Conservation (phyloP, 2,113 vertebrate species). For the Mastomys coucha region DNA sequence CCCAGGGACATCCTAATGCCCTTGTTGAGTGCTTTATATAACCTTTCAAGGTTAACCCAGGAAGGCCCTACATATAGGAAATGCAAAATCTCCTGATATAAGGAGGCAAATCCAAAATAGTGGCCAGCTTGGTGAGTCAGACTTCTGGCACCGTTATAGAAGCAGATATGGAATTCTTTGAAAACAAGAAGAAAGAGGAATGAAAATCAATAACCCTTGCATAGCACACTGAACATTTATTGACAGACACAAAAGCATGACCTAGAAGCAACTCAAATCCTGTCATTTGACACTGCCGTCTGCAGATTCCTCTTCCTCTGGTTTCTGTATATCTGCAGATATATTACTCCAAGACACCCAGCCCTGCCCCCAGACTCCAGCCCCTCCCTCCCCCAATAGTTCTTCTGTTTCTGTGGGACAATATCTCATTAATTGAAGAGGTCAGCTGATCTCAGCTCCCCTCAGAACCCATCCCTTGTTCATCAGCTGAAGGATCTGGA, state of each 20-base stretch:
- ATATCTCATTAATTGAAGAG: background rate
- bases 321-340: background rate
- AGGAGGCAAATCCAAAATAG: background rate
- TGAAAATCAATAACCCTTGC: slow-evolving; percentile 13
- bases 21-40: background rate
- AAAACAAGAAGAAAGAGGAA: slow-evolving; percentile 11
- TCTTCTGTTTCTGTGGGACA: background rate
- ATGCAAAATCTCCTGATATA: background rate
- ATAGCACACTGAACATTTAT: background rate
- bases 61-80: background rate
- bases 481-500: background rate
- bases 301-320: background rate
- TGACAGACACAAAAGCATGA: slow-evolving; percentile 14
- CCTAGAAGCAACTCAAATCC: background rate
- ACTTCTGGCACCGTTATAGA: background rate
- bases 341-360: background rate
- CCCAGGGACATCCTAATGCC: background rate
- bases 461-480: background rate
- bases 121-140: slow-evolving; percentile 1
- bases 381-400: background rate
- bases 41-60: background rate
- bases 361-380: background rate
- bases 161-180: slow-evolving; percentile 37
- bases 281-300: background rate
- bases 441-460: background rate